Conservation (phyloP, 2,113 vertebrate species). For the Gambusia holbrooki region DNA sequence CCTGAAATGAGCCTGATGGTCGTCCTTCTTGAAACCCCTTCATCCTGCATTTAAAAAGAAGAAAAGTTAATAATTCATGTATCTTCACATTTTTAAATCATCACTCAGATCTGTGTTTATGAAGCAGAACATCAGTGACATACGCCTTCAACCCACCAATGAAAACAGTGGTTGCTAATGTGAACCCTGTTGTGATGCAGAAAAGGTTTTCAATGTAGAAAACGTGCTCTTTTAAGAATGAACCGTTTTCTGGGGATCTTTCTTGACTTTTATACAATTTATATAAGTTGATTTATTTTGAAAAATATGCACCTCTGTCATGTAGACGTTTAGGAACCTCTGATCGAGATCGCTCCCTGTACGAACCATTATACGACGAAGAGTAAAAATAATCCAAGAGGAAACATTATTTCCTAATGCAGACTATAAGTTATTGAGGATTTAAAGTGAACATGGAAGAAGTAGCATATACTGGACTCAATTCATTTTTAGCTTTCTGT, state of each 20-base stretch:
- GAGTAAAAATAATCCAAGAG: neutral
- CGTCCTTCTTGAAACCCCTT: constrained; percentile 16
- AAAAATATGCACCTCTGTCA: too few species aligned
- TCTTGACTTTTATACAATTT: neutral
- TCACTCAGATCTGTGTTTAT: neutral
- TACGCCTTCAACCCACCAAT: constrained; percentile 48
- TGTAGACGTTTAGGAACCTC: too few species aligned
- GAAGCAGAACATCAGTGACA: constrained; percentile 43
- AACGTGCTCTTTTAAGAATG: constrained; percentile 47
- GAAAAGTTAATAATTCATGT: constrained; percentile 6
- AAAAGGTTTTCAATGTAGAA: constrained; percentile 37
- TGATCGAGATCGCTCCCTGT: neutral
- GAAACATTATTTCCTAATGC: too few species aligned
- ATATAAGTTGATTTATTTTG: neutral
- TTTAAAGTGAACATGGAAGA: neutral
- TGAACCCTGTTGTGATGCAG: constrained; percentile 65
- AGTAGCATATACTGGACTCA: neutral
- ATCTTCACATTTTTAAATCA: constrained; percentile 11
- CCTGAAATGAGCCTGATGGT: neutral
- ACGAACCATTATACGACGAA: neutral
- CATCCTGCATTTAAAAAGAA: neutral
- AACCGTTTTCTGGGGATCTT: constrained; percentile 27
- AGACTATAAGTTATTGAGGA: neutral
- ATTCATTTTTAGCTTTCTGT: too few species aligned
- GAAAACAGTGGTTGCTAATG: constrained; percentile 49